Evolutionary conservation across 2,797 vertebrate genomes (phyloP).

Genomic region (Serranus cabrilla): DNA sequence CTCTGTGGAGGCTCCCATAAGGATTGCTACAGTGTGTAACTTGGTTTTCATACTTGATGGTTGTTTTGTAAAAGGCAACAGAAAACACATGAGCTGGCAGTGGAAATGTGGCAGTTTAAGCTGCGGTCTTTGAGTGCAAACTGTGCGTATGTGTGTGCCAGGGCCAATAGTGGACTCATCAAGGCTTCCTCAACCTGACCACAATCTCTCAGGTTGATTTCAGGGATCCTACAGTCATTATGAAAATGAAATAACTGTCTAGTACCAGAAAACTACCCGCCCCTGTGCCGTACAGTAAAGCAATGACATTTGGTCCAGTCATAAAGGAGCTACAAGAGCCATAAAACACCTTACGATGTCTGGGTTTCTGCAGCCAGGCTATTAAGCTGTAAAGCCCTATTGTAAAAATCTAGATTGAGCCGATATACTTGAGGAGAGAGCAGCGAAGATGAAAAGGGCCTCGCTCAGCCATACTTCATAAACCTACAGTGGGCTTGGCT

Average conservation of each 20-base stretch:
- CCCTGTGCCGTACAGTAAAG: conserved; percentile 60
- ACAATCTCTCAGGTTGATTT: conserved; percentile 15
- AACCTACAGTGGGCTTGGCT: conserved; percentile 67
- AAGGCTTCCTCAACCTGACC: conserved; percentile 10
- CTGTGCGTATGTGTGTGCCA: conserved; percentile 17
- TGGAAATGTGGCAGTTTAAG: conserved; percentile 5
- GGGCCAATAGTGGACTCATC: neutral
- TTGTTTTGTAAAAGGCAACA: conserved; percentile 57
- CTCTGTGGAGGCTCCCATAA: conserved; percentile 28
- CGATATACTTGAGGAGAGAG: conserved; percentile 67
- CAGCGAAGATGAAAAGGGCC: conserved; percentile 72
- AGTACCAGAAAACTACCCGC: conserved; percentile 24
- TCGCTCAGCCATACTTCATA: conserved; percentile 67
- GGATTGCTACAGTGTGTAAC: conserved; percentile 18
- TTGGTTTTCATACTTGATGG: conserved; percentile 26
- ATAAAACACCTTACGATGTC: conserved; percentile 81
- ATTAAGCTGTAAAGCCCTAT: conserved; percentile 82
- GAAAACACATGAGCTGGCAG: conserved; percentile 58
- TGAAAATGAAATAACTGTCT: conserved; percentile 27
- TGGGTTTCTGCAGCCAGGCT: conserved; percentile 73
- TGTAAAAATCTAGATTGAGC: conserved; percentile 77
- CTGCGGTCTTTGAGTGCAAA: conserved; percentile 16
- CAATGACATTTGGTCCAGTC: conserved; percentile 68
- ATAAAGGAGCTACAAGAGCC: conserved; percentile 67
- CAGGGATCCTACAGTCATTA: conserved; percentile 17